Percentiles rank a stretch among this genome's conserved stretches.
These are phyloP conservation scores for Spizella passerina DNA, from an alignment of 2,797 vertebrate species.

Conservation along the genomic window DNA sequence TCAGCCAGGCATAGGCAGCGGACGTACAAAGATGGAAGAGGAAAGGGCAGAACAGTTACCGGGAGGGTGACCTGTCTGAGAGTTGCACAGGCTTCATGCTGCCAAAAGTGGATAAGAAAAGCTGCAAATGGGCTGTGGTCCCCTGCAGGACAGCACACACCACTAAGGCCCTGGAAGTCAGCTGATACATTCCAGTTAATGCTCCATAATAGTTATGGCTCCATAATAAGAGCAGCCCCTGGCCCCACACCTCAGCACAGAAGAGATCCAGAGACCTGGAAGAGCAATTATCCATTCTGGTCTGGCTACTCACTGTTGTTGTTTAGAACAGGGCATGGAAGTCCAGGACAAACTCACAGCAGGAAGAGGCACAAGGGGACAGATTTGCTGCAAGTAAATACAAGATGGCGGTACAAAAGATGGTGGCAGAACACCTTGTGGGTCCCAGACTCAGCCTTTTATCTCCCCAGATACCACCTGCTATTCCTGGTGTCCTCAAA, in stretches of 20 bases:
- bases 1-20: neutral
- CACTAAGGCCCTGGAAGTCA: neutral
- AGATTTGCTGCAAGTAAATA: neutral
- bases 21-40: neutral
- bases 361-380: neutral
- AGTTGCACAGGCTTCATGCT: neutral
- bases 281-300: neutral
- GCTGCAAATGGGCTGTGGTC: neutral
- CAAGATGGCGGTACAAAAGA: neutral
- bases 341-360: neutral
- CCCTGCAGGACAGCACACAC: neutral
- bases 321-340: neutral
- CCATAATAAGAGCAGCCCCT: neutral
- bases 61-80: neutral
- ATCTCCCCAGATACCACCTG: neutral
- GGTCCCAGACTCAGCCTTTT: neutral
- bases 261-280: neutral
- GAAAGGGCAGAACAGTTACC: neutral
- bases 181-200: rapidly evolving
- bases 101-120: neutral
- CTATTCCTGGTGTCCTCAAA: neutral
- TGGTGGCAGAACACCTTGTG: neutral
- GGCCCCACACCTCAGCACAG: neutral
- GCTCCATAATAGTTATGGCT: neutral
- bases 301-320: neutral